A percentile compares a stretch with the other conserved stretches of the same genome.
Conservation (phyloP, 2,113 vertebrate species). For the Callipepla squamata region DNA sequence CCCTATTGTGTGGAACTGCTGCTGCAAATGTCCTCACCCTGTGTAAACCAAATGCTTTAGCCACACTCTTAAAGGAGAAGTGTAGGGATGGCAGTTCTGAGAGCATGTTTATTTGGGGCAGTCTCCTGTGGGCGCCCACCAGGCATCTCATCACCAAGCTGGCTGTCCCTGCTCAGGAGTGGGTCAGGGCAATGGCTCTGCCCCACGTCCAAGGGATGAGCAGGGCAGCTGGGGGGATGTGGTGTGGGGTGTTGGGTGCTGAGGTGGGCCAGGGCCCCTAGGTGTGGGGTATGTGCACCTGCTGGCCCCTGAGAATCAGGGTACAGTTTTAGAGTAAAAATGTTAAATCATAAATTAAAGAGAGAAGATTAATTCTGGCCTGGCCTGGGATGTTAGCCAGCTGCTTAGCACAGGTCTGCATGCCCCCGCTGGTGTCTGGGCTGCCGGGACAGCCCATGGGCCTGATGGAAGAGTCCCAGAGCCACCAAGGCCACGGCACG, state of each 20-base stretch:
- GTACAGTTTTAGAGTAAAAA: not conserved
- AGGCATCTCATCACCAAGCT: not conserved
- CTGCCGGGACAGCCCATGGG: not conserved
- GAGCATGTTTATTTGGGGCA: conserved; percentile 33
- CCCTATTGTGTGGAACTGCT: not conserved
- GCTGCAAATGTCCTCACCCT: not conserved
- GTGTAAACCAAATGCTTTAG: conserved; percentile 5
- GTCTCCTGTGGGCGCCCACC: conserved; percentile 21
- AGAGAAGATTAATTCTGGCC: conserved; percentile 4
- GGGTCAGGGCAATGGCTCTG: too few relatives aligned
- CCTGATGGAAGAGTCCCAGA: not conserved
- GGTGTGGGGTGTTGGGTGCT: too few relatives aligned
- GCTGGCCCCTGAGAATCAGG: not conserved
- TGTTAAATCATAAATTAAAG: not conserved
- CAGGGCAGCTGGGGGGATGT: too few relatives aligned
- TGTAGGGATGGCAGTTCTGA: not conserved
- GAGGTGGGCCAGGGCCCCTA: too few relatives aligned
- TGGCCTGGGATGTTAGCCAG: not conserved
- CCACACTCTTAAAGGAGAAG: conserved; percentile 10
- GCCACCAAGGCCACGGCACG: accelerated
- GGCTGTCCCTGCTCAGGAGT: too few relatives aligned
- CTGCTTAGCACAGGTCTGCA: not conserved
- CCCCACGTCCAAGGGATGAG: too few relatives aligned
- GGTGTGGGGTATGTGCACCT: not conserved
- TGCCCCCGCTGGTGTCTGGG: not conserved